Evolutionary conservation across 2,888 invertebrate species (phyloP), one percentile per base, ranked within the genome.

Genomic region (Drosophila ustulata): DNA sequence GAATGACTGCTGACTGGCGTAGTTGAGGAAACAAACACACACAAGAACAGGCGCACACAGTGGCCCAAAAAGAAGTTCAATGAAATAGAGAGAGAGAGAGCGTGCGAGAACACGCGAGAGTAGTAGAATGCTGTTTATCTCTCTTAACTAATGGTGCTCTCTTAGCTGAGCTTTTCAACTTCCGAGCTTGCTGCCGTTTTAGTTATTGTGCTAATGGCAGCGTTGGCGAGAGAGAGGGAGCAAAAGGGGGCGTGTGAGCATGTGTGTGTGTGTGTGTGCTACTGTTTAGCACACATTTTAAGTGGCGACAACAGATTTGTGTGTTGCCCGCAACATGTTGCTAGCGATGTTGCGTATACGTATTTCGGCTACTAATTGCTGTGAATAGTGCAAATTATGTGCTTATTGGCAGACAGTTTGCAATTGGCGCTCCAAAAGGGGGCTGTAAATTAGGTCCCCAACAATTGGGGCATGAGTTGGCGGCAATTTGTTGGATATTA

Each of bases 51-150:
- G 62, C 73, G 56, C 58, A 64, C 65, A 67, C 57, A 66, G 63
- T 53, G 71, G 65, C 47, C 62, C 65, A 62, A 78, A 79, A 84
- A 75, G 79, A 84, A 80, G 80, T 84, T 82, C 39, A 70, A 26
- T 9, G 37, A 34, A 25, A 30, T 23, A 53, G 41, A 8, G 28
- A 56, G 56, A 52, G 68, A 43, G 51, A 49, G 49, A 25, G 25
- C 59, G 58, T 39, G 43, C 32, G 46, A 49, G 23, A 52, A 47
- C 34, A 50, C 26, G 7, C 4, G 13, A 34, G 41, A 18, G 52
- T 2, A 25, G 5, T 3, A 1, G 11, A n/a, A n/a, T 4, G 9
- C 3, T 4, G 9, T 11, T 13, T 5, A 25, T 18, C 26, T 41
- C 78, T 77, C 80, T 80, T 77, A 46, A 51, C 13, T 43, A 49